phyloP scores from a whole-genome alignment of 2,888 invertebrate genomes.

The Calephelis perditalis region DNA sequence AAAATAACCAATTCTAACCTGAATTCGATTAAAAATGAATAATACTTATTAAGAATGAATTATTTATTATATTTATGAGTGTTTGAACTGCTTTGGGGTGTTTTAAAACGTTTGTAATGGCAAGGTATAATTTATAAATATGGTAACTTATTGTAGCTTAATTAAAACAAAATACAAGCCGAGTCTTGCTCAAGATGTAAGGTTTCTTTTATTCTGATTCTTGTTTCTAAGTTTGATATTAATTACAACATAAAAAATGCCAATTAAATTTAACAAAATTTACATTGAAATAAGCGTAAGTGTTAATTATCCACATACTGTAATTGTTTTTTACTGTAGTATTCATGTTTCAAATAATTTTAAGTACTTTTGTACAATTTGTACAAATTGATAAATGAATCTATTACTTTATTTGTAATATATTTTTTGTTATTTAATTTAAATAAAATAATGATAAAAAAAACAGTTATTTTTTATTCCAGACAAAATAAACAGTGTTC shows the following conservation, averaged over 20 bases:
- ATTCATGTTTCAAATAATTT: slow-evolving; percentile 29
- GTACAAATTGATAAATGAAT: slow-evolving; percentile 61
- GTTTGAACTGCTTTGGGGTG: too few species aligned
- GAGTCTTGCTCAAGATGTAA: slow-evolving; percentile 1
- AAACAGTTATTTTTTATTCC: not conserved
- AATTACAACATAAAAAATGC: not conserved
- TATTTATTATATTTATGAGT: too few species aligned
- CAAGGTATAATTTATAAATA: slow-evolving; percentile 2
- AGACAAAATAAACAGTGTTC: too few species aligned
- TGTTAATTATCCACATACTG: slow-evolving; percentile 15
- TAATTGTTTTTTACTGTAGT: slow-evolving; percentile 19
- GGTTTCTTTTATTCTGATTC: not conserved
- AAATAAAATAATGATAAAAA: slow-evolving; percentile 1
- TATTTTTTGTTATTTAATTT: slow-evolving; percentile 22
- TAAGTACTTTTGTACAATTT: slow-evolving; percentile 54
- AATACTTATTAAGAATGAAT: too few species aligned
- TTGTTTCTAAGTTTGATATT: slow-evolving; percentile 1
- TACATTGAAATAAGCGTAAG: not conserved
- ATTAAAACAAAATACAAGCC: not conserved
- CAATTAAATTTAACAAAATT: not conserved
- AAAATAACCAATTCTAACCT: too few species aligned
- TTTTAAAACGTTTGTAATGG: too few species aligned
- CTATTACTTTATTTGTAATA: slow-evolving; percentile 60
- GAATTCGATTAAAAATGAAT: too few species aligned
- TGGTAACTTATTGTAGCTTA: slow-evolving; percentile 3